Conservation (phyloP, 1,140 invertebrate genomes). For the Potamilus streckersoni region DNA sequence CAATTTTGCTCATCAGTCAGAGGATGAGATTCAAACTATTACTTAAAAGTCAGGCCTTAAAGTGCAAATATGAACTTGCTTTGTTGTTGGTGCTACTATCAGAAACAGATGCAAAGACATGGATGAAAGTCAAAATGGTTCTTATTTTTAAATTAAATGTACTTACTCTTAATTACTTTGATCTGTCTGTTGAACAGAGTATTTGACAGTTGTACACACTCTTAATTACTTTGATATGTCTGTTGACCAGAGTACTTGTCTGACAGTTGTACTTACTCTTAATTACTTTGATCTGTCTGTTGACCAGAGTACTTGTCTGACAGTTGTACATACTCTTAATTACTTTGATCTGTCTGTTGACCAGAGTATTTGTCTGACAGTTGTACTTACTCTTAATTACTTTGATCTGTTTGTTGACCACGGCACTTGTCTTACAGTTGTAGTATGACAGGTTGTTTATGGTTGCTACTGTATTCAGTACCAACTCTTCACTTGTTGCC, state of each 20-base stretch:
- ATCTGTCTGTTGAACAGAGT: constrained; percentile 53
- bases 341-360: constrained; percentile 55
- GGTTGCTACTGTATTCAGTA: constrained; percentile 75
- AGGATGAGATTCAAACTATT: too few species aligned
- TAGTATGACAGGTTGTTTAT: constrained; percentile 79
- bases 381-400: constrained; percentile 70
- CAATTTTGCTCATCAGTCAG: too few species aligned
- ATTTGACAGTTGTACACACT: constrained; percentile 65
- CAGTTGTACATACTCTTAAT: constrained; percentile 65
- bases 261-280: background rate
- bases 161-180: constrained; percentile 51
- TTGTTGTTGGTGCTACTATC: too few species aligned
- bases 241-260: too few species aligned
- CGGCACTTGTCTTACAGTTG: constrained; percentile 49
- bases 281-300: background rate
- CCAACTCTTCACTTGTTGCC: constrained; percentile 75
- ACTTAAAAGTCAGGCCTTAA: too few species aligned
- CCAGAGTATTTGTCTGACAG: constrained; percentile 48
- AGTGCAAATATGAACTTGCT: too few species aligned
- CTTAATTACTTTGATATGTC: constrained; percentile 1
- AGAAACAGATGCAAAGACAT: too few species aligned
- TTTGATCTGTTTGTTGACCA: constrained; percentile 53
- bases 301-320: too few species aligned
- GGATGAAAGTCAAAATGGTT: too few species aligned
- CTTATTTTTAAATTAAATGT: background rate